Evolutionary conservation across 2,888 invertebrate species (phyloP).

Genomic region (Andrena haemorrhoa): DNA sequence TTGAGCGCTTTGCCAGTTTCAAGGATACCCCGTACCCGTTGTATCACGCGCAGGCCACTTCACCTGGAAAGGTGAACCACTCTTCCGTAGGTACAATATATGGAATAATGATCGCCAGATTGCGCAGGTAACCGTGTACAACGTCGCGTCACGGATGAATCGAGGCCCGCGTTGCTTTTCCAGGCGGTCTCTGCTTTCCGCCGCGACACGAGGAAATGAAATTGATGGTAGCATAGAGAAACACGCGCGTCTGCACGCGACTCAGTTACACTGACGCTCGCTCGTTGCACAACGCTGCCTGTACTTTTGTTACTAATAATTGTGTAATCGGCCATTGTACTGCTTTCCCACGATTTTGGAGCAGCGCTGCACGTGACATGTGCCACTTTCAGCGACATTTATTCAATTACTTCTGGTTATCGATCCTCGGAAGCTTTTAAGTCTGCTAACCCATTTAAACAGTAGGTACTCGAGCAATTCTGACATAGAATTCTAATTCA

Average conservation of each 20-base stretch:
- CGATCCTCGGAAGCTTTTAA: background rate
- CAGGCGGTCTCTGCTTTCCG: conserved; percentile 11
- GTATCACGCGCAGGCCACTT: conserved; percentile 15
- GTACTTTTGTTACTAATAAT: conserved; percentile 34
- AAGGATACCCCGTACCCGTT: conserved; percentile 44
- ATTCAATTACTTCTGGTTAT: background rate
- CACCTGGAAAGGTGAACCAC: conserved; percentile 41
- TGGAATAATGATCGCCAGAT: conserved; percentile 28
- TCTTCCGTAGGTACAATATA: conserved; percentile 14
- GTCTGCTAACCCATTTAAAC: too few relatives aligned
- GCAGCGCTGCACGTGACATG: too few relatives aligned
- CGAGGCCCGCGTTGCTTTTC: conserved; percentile 9
- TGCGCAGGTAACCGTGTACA: conserved; percentile 15
- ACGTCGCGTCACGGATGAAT: background rate
- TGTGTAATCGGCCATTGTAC: conserved; percentile 41
- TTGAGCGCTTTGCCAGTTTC: conserved; percentile 23
- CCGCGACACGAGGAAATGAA: conserved; percentile 13
- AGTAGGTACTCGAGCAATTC: too few relatives aligned
- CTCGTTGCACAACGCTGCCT: conserved; percentile 41
- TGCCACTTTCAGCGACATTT: background rate
- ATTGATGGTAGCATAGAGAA: background rate
- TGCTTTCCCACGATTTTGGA: background rate
- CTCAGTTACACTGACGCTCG: conserved; percentile 9
- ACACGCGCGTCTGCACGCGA: background rate
- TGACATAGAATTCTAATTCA: too few relatives aligned